Evolutionary conservation across 2,888 invertebrate genomes (phyloP), one percentile per base, ranked within the genome.

Genomic region (Oxycera nigricornis): DNA sequence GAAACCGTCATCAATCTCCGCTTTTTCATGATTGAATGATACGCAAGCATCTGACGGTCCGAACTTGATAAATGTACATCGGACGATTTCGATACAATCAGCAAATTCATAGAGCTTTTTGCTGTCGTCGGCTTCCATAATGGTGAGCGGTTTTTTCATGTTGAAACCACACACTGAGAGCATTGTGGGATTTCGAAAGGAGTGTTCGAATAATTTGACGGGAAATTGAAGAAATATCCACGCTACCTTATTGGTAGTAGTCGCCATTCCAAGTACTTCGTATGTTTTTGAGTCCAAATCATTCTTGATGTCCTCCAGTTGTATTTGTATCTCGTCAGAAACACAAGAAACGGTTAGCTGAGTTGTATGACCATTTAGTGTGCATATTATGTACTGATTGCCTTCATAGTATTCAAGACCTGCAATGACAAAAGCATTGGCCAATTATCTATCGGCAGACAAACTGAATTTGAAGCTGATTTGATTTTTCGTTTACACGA

Each of bases 51-150:
- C 73, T 0, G 57, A n/a, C 4, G 79, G 74, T 9, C 73, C 62
- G 30, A 79, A 77, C 73, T 79, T 80, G 2, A 80, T 73, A 6
- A 83, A 79, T 20, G 81, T 77, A 14, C 83, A 59, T 3, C 82
- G 80, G 1, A 84, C 67, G 1, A 80, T 79, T n/a, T 79, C 78
- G 2, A 81, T 73, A 46, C 81, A 79, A 77, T 84, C 85, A 4
- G 77, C 59, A 3, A 55, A 76, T 11, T 76, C 68, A 20, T 78
- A 75, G 52, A 79, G 72, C 35, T 72, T 50, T 11, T 26, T 35
- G 1, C 74, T 17, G 50, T 76, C 75, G 4, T 72, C 62, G 9
- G 79, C 73, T 6, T 72, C 41, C 11, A 81, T 72, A 35, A 76
- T 74, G 1, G 39, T 68, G 11, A 82, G 74, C n/a, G 80, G 74